Percentiles rank a stretch among this genome's conserved stretches.
Evolutionary conservation across 2,113 vertebrate genomes (phyloP).

Genomic region (Hyaena hyaena): DNA sequence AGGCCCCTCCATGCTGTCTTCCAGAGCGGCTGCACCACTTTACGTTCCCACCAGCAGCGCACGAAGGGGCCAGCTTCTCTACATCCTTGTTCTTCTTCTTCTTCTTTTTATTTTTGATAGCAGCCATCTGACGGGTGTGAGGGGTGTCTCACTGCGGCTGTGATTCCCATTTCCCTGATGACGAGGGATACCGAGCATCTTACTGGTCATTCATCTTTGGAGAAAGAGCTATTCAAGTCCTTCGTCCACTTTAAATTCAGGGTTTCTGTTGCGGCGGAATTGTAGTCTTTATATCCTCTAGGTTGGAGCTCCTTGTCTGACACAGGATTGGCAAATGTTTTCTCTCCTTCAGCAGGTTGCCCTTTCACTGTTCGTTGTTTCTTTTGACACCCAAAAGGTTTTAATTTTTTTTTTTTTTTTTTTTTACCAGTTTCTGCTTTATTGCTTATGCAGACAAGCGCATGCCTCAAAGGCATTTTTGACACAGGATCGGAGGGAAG

Average conservation of each 20-base stretch:
- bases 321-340: too few relatives aligned
- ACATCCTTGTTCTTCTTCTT: too few relatives aligned
- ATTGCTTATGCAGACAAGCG: too few relatives aligned
- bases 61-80: accelerated
- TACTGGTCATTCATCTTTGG: not conserved
- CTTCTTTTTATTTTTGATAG: not conserved
- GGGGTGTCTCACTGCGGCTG: accelerated
- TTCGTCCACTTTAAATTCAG: not conserved
- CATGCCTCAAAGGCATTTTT: not conserved
- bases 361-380: not conserved
- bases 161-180: too few relatives aligned
- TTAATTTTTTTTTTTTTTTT: not conserved
- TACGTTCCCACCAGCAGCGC: too few relatives aligned
- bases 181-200: accelerated
- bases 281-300: not conserved
- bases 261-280: not conserved
- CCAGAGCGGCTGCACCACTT: too few relatives aligned
- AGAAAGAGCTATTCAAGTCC: not conserved
- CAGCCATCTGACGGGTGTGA: not conserved
- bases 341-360: too few relatives aligned
- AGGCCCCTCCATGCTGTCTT: not conserved
- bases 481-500: too few relatives aligned
- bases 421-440: not conserved
- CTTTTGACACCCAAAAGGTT: not conserved
- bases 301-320: not conserved